Conservation (phyloP, 2,797 vertebrate genomes). For the Sphenopsis melanotis region DNA sequence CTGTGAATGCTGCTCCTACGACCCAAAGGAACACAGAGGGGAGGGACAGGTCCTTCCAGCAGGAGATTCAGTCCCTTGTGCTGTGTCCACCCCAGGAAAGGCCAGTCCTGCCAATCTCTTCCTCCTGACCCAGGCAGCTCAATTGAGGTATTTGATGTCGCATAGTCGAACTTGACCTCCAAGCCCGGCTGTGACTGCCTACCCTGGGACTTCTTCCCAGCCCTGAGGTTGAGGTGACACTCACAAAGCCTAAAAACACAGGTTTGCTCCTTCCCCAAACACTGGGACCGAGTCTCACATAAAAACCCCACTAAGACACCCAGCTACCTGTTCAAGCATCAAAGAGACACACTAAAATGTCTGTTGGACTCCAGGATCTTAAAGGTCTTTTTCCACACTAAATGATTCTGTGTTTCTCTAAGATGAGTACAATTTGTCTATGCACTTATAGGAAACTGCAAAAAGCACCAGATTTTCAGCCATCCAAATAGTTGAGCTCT, state of each 20-base stretch:
- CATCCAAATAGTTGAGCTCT: background rate
- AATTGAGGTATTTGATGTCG: background rate
- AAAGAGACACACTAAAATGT: background rate
- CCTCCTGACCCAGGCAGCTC: background rate
- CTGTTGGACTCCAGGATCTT: background rate
- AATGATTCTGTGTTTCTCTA: background rate
- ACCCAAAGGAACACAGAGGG: background rate
- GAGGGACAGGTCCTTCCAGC: background rate
- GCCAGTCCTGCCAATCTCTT: background rate
- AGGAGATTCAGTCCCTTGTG: fast-evolving
- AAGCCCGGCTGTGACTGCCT: background rate
- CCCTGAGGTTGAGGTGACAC: background rate
- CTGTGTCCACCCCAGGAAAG: background rate
- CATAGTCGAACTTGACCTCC: background rate
- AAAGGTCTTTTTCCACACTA: background rate
- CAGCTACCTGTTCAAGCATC: background rate
- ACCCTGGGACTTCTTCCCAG: background rate
- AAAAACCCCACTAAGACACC: background rate
- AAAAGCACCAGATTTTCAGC: background rate
- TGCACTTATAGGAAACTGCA: background rate
- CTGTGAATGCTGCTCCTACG: fast-evolving
- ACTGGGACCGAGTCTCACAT: background rate
- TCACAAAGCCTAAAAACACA: fast-evolving
- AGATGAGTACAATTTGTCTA: background rate
- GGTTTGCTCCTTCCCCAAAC: background rate